Conservation (phyloP, 2,797 vertebrate genomes). For the Xiphophorus birchmanni region DNA sequence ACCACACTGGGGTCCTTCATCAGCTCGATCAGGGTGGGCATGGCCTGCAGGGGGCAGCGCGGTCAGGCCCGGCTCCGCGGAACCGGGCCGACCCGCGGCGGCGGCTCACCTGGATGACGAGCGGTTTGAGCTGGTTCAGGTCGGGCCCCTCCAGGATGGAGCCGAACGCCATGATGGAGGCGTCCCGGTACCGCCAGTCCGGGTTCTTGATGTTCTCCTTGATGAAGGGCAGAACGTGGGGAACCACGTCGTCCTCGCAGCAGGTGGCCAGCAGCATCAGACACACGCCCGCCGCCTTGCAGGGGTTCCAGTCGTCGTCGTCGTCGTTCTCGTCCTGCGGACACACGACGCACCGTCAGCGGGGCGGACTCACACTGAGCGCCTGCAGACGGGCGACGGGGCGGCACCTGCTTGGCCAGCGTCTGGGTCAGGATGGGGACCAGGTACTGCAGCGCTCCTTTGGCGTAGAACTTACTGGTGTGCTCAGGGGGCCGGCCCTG, state of each 20-base stretch:
- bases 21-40: conserved; percentile 95
- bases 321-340: conserved; percentile 95
- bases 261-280: conserved; percentile 97
- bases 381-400: neutral
- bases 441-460: conserved; percentile 97
- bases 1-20: conserved; percentile 98
- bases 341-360: neutral
- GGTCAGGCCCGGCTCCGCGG: neutral
- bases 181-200: conserved; percentile 95
- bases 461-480: conserved; percentile 98
- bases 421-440: conserved; percentile 97
- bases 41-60: conserved; percentile 79
- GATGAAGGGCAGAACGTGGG: conserved; percentile 96
- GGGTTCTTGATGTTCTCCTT: conserved; percentile 95
- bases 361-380: no score
- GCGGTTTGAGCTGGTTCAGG: conserved; percentile 94
- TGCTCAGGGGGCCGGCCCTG: conserved; percentile 97
- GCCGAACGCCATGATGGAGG: conserved; percentile 97
- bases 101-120: conserved; percentile 81
- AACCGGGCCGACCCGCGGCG: no score
- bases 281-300: conserved; percentile 95
- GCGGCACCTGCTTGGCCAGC: conserved; percentile 92
- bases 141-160: conserved; percentile 97
- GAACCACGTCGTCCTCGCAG: conserved; percentile 97
- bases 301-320: conserved; percentile 98